Evolutionary conservation across 2,888 invertebrate genomes (phyloP), one percentile per base, ranked within the genome.

Genomic region (Epinotia brunnichana): DNA sequence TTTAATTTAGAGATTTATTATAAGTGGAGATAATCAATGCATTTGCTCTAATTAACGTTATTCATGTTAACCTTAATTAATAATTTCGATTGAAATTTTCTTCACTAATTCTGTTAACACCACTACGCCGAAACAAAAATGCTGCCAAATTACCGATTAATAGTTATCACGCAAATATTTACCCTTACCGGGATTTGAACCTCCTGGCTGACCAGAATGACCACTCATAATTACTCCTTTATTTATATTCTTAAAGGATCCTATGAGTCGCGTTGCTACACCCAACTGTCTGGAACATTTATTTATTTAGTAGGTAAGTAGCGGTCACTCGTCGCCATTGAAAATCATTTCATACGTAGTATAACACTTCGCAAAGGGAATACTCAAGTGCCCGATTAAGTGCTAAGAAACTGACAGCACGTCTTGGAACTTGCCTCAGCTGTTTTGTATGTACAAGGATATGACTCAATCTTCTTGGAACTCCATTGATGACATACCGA

Each of bases 391-490:
- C 54, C 19, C 39, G 17, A 44, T 29, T 60, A 54, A 67, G 44
- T 64, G 64, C 54, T 41, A 41, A 7, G 9, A 21, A 24, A 54
- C 35, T 56, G 72, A 48, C 67, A 48, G 61, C 70, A 72, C 17
- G 61, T 69, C 61, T 72, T 68, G 61, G 29, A 19, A 24, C 48
- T 60, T 57, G 48, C 63, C 64, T 64, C 64, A 70, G 70, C 70
- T 68, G 67, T 57, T 56, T 54, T 61, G 44, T 51, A 44, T 62
- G 44, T 51, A 44, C 48, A 61, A 56, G 7, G 48, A 41, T 29
- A 51, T 72, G 72, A 72, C 56, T 72, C 72, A 72, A 67, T 44
- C 41, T 72, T 72, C 72, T 61, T 35, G 35, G 72, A 68, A 68
- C 19, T 29, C 4, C 61, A 71, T 54, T 53, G 35, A 56, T 53